Percentiles rank a stretch among this genome's conserved stretches.
These are phyloP conservation scores for Carcharodon carcharias DNA, from an alignment of 2,797 vertebrate species.

Conservation along the genomic window DNA sequence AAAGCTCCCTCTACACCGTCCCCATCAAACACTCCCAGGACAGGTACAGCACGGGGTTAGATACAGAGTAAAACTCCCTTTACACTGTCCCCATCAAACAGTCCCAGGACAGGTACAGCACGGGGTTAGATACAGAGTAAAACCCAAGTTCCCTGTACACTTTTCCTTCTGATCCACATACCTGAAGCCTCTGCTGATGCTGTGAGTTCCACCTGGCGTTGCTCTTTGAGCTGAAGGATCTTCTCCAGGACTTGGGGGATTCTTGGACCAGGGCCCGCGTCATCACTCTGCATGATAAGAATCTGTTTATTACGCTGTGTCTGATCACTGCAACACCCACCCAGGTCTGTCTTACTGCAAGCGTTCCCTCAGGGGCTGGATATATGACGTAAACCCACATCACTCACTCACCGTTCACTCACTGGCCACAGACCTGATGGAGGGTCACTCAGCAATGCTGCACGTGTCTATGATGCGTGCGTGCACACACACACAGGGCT, in stretches of 20 bases:
- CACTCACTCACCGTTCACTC: neutral
- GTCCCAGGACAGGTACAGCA: neutral
- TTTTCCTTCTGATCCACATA: neutral
- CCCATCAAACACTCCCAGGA: neutral
- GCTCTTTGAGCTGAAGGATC: slow-evolving; percentile 89
- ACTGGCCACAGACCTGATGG: neutral
- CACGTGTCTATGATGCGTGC: too few relatives aligned
- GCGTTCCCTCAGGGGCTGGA: neutral
- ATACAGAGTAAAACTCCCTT: neutral
- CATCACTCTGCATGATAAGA: slow-evolving; percentile 59
- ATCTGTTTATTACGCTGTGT: neutral
- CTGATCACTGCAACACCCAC: neutral
- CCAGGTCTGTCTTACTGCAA: neutral
- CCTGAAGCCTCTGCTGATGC: slow-evolving; percentile 48
- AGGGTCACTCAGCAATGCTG: slow-evolving; percentile 42
- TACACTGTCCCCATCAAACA: neutral
- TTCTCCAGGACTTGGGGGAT: slow-evolving; percentile 89
- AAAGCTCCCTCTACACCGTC: neutral
- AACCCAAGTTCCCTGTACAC: neutral
- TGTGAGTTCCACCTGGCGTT: slow-evolving; percentile 78
- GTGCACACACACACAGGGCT: too few relatives aligned
- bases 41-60: neutral
- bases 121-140: neutral
- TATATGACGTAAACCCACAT: too few relatives aligned
- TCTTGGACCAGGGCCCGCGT: slow-evolving; percentile 73